phyloP scores from a whole-genome alignment of 2,888 invertebrate genomes.

The Drosophila stalkeri region DNA sequence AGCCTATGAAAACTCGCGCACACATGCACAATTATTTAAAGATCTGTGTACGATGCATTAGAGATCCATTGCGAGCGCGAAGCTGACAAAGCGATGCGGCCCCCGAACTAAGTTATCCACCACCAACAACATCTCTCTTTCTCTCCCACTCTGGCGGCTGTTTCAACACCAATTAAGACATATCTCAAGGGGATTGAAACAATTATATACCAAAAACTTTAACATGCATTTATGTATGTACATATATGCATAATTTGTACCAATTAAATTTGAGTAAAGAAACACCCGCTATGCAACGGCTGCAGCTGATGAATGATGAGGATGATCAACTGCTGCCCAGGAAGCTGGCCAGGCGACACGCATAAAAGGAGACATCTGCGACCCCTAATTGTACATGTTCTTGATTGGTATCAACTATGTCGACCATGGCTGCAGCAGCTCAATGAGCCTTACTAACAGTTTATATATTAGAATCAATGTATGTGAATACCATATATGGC shows the following conservation, averaged over 20 bases:
- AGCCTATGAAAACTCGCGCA: slow-evolving; percentile 36
- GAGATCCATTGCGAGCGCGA: slow-evolving; percentile 42
- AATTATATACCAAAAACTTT: slow-evolving; percentile 65
- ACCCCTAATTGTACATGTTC: neutral
- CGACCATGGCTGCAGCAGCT: neutral
- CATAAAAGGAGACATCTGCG: slow-evolving; percentile 7
- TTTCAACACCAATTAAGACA: slow-evolving; percentile 53
- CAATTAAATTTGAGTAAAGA: slow-evolving; percentile 69
- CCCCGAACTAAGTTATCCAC: slow-evolving; percentile 4
- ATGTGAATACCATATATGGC: neutral
- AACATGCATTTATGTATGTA: slow-evolving; percentile 36
- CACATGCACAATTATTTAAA: slow-evolving; percentile 15
- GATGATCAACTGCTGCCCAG: slow-evolving; percentile 25
- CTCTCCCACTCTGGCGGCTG: slow-evolving; percentile 6
- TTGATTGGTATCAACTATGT: slow-evolving; percentile 2
- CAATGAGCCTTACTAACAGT: neutral
- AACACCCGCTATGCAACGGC: slow-evolving; percentile 20
- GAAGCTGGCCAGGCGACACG: slow-evolving; percentile 23
- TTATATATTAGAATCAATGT: neutral
- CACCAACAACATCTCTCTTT: neutral
- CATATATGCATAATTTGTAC: slow-evolving; percentile 66
- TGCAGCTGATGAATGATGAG: slow-evolving; percentile 10
- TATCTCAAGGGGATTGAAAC: slow-evolving; percentile 51
- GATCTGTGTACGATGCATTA: slow-evolving; percentile 47
- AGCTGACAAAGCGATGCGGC: slow-evolving; percentile 35